A percentile compares a stretch with the other conserved stretches of the same genome.
Evolutionary conservation across 1,140 invertebrate species (phyloP).

Genomic region (Trypoxylus dichotomus): DNA sequence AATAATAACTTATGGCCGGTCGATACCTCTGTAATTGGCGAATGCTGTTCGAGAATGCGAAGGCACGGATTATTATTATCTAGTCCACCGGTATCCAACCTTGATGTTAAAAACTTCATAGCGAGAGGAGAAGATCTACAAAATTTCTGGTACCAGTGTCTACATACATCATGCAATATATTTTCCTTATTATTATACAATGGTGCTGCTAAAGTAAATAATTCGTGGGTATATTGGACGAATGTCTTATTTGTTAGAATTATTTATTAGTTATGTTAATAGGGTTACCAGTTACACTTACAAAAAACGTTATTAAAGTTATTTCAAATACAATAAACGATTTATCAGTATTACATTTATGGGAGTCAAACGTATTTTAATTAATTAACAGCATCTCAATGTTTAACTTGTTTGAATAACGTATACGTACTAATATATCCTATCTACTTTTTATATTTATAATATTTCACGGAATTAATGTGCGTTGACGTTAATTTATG

Average conservation of each 20-base stretch:
- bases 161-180: no score
- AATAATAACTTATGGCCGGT: no score
- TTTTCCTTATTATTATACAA: no score
- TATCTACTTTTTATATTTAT: background rate
- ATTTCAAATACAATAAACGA: background rate
- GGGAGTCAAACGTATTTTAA: background rate
- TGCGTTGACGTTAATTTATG: background rate
- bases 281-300: background rate
- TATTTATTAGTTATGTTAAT: background rate
- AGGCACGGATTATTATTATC: no score
- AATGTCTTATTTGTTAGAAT: no score
- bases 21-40: no score
- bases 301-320: background rate
- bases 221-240: background rate
- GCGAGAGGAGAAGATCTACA: no score
- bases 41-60: no score
- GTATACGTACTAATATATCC: background rate
- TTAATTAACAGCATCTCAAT: background rate
- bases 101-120: no score
- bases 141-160: no score
- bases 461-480: background rate
- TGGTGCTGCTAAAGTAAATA: background rate
- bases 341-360: background rate
- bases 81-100: no score
- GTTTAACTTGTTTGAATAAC: background rate